These are phyloP conservation scores for Rhizoglyphus robini DNA, from an alignment of 1,140 invertebrate genomes.

Conservation along the genomic window DNA sequence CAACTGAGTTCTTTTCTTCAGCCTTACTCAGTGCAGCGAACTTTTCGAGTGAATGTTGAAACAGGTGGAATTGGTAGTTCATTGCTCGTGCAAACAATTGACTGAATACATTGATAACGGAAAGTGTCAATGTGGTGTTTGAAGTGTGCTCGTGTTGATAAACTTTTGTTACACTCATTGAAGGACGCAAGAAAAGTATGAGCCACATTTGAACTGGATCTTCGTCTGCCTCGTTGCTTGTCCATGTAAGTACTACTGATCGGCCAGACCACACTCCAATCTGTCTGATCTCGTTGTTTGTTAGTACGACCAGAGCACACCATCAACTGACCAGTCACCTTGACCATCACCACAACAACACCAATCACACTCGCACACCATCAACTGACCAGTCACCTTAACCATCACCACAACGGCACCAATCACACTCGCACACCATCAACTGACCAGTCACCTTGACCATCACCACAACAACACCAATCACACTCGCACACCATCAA, in stretches of 20 bases:
- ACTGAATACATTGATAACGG: background rate
- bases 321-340: too few relatives aligned
- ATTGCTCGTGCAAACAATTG: background rate
- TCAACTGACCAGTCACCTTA: too few relatives aligned
- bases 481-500: too few relatives aligned
- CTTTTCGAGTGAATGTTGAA: constrained; percentile 1
- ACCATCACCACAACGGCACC: too few relatives aligned
- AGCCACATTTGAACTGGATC: background rate
- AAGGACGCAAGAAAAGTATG: background rate
- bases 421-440: too few relatives aligned
- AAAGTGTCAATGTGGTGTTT: constrained; percentile 1
- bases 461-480: too few relatives aligned
- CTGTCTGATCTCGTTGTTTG: too few relatives aligned
- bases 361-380: too few relatives aligned
- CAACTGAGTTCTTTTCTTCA: background rate
- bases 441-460: too few relatives aligned
- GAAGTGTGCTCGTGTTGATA: background rate
- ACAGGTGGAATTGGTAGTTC: background rate
- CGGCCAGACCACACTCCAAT: too few relatives aligned
- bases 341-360: too few relatives aligned
- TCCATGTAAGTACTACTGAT: background rate
- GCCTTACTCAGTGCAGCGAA: background rate
- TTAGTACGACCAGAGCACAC: too few relatives aligned
- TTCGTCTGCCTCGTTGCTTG: background rate
- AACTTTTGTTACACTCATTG: background rate